Evolutionary conservation across 1,140 invertebrate genomes (phyloP).

Genomic region (Microplitis mediator): DNA sequence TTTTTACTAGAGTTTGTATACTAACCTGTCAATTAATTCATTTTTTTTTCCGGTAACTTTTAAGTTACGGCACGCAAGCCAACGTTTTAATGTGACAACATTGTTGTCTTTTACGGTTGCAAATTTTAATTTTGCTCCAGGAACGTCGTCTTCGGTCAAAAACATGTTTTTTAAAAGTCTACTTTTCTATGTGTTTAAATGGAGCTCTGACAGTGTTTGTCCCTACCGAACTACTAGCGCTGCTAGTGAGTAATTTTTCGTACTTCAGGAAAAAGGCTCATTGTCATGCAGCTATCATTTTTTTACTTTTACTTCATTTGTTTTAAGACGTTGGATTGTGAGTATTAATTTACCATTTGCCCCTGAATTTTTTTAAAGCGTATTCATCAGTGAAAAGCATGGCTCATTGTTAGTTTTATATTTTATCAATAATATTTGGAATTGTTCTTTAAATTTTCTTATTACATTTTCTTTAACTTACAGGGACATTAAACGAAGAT

Average conservation of each 20-base stretch:
- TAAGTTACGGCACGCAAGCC: slow-evolving; percentile 1
- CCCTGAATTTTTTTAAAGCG: too few relatives aligned
- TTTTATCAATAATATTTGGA: too few relatives aligned
- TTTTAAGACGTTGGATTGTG: too few relatives aligned
- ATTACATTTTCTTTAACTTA: too few relatives aligned
- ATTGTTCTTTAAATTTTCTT: too few relatives aligned
- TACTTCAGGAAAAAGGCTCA: slow-evolving; percentile 3
- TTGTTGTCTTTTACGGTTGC: not conserved
- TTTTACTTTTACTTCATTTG: too few relatives aligned
- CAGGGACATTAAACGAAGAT: too few relatives aligned
- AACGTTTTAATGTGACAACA: not conserved
- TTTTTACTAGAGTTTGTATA: not conserved
- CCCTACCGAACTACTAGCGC: not conserved
- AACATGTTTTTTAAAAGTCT: not conserved
- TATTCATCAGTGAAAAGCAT: too few relatives aligned
- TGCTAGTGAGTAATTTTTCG: not conserved
- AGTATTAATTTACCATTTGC: too few relatives aligned
- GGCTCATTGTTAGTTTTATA: too few relatives aligned
- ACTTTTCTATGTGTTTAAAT: too few relatives aligned
- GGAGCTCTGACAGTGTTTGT: not conserved
- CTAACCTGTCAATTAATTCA: not conserved
- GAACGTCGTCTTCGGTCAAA: slow-evolving; percentile 1
- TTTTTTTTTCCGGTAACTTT: not conserved
- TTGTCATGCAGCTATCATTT: too few relatives aligned
- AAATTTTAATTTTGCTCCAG: not conserved